Evolutionary conservation across 2,888 invertebrate species (phyloP), one percentile per base, ranked within the genome.

Genomic region (Nomada ferruginata): DNA sequence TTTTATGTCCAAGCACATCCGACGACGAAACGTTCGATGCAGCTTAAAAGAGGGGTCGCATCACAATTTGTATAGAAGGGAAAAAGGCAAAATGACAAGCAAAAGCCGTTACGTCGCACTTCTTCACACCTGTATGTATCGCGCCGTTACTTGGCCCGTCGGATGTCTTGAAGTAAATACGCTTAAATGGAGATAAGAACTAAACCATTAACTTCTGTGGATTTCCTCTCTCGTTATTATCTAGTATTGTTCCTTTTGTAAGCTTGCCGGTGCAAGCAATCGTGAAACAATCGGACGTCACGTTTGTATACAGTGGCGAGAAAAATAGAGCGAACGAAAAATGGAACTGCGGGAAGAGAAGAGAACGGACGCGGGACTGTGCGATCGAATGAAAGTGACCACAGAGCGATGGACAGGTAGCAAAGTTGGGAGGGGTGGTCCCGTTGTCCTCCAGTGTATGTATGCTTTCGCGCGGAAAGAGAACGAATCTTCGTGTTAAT

Each of bases 161-260:
- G 76, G 76, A 80, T 75, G 76, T 85, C 70, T 84, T 80, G 83
- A 78, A 79, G 76, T 79, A 70, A 47, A 87, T 83, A 86, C 88
- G 85, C 85, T 87, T 85, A 80, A 85, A 78, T 60, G 69, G 79
- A 79, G 70, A 82, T 84, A 68, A 79, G 73, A 85, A 70, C 65
- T 76, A 68, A 68, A 72, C 65, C 53, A 65, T 79, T 77, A 59
- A 73, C 84, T 52, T 71, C 77, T 72, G 50, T 75, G 74, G 65
- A 85, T 75, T 75, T 76, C 65, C 65, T 65, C 61, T 75, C 72
- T 75, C 78, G 77, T 76, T 75, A 66, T 60, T 76, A 83, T 79
- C 76, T 76, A 76, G 75, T 63, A 79, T 84, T 71, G 87, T 87
- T 87, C 84, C 87, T 87, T 83, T 84, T 87, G 76, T 79, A 80